Evolutionary conservation across 2,113 vertebrate species (phyloP).

Genomic region (Oncorhynchus tshawytscha): DNA sequence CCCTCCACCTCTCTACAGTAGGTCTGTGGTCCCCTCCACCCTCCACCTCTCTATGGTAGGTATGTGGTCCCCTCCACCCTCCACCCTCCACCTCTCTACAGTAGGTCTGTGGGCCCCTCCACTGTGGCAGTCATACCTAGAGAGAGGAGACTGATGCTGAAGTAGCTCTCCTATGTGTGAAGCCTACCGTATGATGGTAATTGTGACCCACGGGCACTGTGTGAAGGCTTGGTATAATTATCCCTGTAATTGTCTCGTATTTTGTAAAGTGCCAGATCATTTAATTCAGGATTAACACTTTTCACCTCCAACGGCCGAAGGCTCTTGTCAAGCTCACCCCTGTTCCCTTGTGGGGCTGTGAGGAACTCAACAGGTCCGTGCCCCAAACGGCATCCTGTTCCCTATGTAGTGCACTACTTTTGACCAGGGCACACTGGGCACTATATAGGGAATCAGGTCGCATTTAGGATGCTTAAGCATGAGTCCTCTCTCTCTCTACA

Average conservation of each 20-base stretch:
- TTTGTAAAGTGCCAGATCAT: conserved; percentile 79
- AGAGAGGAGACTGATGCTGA: conserved; percentile 8
- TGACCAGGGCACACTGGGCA: too few species aligned
- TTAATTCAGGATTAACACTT: conserved; percentile 77
- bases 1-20: too few species aligned
- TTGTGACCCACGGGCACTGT: conserved; percentile 70
- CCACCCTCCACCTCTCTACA: conserved; percentile 18
- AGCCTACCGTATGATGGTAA: conserved; percentile 63
- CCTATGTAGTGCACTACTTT: neutral
- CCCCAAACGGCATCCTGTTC: conserved; percentile 9
- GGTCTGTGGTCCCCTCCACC: too few species aligned
- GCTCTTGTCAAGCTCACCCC: conserved; percentile 41
- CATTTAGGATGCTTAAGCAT: too few species aligned
- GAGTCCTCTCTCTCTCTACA: too few species aligned
- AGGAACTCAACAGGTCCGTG: neutral
- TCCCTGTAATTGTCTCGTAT: conserved; percentile 77
- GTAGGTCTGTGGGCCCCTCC: conserved; percentile 25
- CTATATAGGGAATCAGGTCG: neutral
- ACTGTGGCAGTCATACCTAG: conserved; percentile 46
- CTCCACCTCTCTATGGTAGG: too few species aligned
- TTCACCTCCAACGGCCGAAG: conserved; percentile 72
- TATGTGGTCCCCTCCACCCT: too few species aligned
- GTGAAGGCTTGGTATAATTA: conserved; percentile 76
- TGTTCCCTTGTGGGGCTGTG: conserved; percentile 26
- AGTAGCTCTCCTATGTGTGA: conserved; percentile 45